Percentiles rank a stretch among this genome's conserved stretches.
These are phyloP conservation scores for Notechis scutatus DNA, from an alignment of 2,113 vertebrate genomes.

Conservation along the genomic window DNA sequence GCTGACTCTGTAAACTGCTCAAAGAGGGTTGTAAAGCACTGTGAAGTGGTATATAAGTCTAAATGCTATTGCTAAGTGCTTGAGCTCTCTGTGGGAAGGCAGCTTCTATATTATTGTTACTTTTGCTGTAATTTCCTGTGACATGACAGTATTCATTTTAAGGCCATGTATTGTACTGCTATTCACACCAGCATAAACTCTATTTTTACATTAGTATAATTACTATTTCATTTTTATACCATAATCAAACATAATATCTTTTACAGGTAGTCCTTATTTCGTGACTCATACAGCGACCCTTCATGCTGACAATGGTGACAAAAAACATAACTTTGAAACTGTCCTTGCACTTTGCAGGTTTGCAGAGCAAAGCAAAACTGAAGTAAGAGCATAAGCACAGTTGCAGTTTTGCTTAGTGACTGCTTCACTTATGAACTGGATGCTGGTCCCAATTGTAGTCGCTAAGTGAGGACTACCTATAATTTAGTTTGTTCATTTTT, in stretches of 20 bases:
- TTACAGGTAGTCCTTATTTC: not conserved
- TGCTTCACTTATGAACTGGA: not conserved
- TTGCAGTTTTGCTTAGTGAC: not conserved
- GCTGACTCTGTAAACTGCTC: not conserved
- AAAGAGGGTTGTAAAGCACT: not conserved
- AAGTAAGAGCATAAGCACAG: not conserved
- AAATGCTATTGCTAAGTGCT: not conserved
- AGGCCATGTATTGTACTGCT: not conserved
- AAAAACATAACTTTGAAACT: not conserved
- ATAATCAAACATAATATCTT: not conserved
- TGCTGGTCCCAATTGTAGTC: not conserved
- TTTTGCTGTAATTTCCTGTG: not conserved
- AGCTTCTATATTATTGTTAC: not conserved
- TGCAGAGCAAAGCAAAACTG: not conserved
- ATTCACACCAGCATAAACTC: not conserved
- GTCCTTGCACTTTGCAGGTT: not conserved
- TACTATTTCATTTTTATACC: not conserved
- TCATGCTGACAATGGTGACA: not conserved
- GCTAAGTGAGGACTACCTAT: not conserved
- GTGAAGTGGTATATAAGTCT: not conserved
- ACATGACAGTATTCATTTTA: not conserved
- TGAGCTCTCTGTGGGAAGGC: not conserved
- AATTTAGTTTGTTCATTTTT: not conserved
- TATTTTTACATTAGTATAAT: not conserved
- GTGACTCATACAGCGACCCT: not conserved